phyloP scores from a whole-genome alignment of 2,888 invertebrate species.

The Villa cingulata region DNA sequence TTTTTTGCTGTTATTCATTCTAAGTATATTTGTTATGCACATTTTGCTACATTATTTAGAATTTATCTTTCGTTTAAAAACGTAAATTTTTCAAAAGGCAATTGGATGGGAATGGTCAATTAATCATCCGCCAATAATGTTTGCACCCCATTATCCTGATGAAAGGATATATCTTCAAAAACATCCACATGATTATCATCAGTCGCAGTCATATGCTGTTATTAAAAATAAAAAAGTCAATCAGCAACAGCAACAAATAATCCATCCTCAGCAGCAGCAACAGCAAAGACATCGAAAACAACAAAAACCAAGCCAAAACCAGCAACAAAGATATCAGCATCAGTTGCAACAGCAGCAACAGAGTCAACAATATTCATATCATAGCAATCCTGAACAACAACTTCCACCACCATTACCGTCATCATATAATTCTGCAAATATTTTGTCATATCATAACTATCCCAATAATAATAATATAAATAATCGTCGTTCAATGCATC shows the following conservation, averaged over 20 bases:
- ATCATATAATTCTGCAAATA: too few species aligned
- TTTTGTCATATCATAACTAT: too few species aligned
- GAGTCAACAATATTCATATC: not conserved
- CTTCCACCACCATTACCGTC: too few species aligned
- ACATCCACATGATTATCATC: not conserved
- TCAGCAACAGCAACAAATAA: not conserved
- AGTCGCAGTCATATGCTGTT: not conserved
- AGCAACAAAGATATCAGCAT: not conserved
- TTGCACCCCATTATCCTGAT: slow-evolving; percentile 11
- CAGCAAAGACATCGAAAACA: not conserved
- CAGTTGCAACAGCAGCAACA: not conserved
- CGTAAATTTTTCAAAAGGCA: slow-evolving; percentile 17
- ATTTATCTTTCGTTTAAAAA: slow-evolving; percentile 11
- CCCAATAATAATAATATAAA: too few species aligned
- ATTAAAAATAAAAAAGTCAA: not conserved
- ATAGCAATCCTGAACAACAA: too few species aligned
- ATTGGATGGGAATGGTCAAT: slow-evolving; percentile 22
- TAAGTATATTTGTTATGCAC: too few species aligned
- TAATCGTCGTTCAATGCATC: too few species aligned
- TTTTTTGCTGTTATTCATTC: not conserved
- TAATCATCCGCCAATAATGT: slow-evolving; percentile 19
- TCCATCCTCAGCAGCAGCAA: not conserved
- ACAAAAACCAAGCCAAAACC: not conserved
- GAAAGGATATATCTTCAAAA: slow-evolving; percentile 6
- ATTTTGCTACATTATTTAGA: too few species aligned